phyloP scores from a whole-genome alignment of 1,140 invertebrate genomes.

The Eulimnadia texana region DNA sequence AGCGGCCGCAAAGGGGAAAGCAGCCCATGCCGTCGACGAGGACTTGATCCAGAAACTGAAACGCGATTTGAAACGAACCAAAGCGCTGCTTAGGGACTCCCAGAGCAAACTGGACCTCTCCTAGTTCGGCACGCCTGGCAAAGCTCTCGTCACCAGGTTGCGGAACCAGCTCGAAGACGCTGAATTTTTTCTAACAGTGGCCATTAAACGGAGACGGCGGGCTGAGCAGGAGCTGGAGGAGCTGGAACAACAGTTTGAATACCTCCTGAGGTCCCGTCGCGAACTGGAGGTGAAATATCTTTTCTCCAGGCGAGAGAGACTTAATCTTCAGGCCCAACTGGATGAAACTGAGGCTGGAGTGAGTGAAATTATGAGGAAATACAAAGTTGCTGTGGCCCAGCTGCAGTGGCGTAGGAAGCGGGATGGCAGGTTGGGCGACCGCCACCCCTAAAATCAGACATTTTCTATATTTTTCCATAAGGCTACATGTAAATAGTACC shows the following conservation, averaged over 20 bases:
- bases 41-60: slow-evolving; percentile 44
- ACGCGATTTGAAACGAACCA: slow-evolving; percentile 65
- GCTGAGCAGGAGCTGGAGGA: slow-evolving; percentile 66
- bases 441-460: too few species aligned
- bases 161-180: slow-evolving; percentile 84
- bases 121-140: slow-evolving; percentile 65
- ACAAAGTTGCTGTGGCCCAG: slow-evolving; percentile 70
- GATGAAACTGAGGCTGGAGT: neutral
- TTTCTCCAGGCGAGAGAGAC: slow-evolving; percentile 54
- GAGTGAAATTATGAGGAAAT: slow-evolving; percentile 71
- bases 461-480: too few species aligned
- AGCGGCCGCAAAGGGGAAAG: slow-evolving; percentile 39
- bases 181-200: slow-evolving; percentile 62
- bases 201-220: slow-evolving; percentile 66
- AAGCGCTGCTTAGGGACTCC: slow-evolving; percentile 65
- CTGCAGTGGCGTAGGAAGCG: too few species aligned
- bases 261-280: slow-evolving; percentile 49
- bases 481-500: too few species aligned
- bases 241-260: slow-evolving; percentile 59
- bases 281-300: slow-evolving; percentile 70
- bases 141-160: slow-evolving; percentile 66
- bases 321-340: slow-evolving; percentile 57
- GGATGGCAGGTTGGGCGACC: too few species aligned
- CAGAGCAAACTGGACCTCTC: slow-evolving; percentile 64
- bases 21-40: slow-evolving; percentile 29